Evolutionary conservation across 1,140 invertebrate species (phyloP), one percentile per base, ranked within the genome.

Genomic region (Stenopsyche tienmushanensis): DNA sequence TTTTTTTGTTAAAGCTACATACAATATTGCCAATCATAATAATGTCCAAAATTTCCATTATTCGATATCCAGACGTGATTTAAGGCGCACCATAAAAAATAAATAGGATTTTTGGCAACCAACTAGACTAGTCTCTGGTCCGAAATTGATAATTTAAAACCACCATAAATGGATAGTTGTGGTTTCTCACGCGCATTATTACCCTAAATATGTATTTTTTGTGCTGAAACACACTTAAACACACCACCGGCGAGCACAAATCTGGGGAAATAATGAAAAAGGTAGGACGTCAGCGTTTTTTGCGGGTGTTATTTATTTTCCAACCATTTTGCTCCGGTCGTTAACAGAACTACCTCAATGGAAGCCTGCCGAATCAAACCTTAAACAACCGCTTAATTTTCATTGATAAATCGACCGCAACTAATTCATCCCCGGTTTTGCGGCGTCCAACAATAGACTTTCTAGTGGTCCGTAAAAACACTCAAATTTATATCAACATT

Each of bases 351-450:
- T 24, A 49, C 41, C 59, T 42, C 53, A 45, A 59, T 49, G 62
- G 66, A 55, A 65, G 57, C 67, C 55, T 62, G 58, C 52, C 63
- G 63, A 69, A 69, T 69, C 67, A 60, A 20, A 62, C 47, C 42
- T 65, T 69, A 69, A 69, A 65, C 53, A 69, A 69, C 50, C 67
- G 67, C 63, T 69, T 69, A 69, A 65, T 69, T 54, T 69, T 64
- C 67, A 65, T 50, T 62, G 57, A 60, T 60, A 60, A 60, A 60
- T 60, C 44, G 57, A 60, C 57, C 57, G 57, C 23, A 34, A 8
- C 57, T 60, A 60, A 60, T 60, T 60, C 47, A 18, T 13, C 29
- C 21, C 24, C 21, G 18, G 8, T 3, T 24, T 21, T 52, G 17
- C 17, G 9, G 18, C 49, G 2, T 21, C 41, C 29, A 57, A 57